These are phyloP conservation scores for Centropyge bicolor DNA, from an alignment of 2,797 vertebrate genomes.

Conservation along the genomic window DNA sequence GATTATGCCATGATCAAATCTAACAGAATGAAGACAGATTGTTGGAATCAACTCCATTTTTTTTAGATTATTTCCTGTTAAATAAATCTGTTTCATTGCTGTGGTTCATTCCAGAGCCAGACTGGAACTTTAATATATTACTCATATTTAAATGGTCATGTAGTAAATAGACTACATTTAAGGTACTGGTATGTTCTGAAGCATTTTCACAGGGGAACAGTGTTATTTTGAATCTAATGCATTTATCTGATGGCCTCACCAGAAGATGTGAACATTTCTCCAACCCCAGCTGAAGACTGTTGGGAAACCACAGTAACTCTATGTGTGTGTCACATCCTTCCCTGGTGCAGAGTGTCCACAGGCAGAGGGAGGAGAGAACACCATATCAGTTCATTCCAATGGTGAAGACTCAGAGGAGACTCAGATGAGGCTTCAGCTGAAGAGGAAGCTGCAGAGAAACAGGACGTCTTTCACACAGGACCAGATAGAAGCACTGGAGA, in stretches of 20 bases:
- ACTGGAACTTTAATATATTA: not conserved
- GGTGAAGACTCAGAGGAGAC: conserved; percentile 97
- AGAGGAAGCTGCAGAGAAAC: conserved; percentile 98
- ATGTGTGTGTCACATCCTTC: not conserved
- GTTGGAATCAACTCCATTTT: not conserved
- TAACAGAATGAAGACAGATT: not conserved
- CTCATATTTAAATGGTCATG: not conserved
- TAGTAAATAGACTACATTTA: not conserved
- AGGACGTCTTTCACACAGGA: conserved; percentile 99
- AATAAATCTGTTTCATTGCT: not conserved
- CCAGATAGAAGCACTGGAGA: conserved; percentile 99
- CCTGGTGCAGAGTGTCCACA: conserved; percentile 90
- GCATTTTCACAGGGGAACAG: not conserved
- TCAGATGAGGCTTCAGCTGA: conserved; percentile 98
- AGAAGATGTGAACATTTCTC: not conserved
- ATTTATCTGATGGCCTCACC: not conserved
- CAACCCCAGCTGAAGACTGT: not conserved
- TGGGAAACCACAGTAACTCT: not conserved
- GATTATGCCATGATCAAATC: not conserved
- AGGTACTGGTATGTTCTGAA: not conserved
- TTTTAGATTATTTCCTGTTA: not conserved
- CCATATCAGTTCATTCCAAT: conserved; percentile 93
- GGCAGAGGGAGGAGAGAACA: conserved; percentile 92
- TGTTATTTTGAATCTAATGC: not conserved
- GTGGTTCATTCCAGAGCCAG: not conserved